These are phyloP conservation scores for Crax fasciolata DNA, from an alignment of 2,797 vertebrate species.

Conservation along the genomic window DNA sequence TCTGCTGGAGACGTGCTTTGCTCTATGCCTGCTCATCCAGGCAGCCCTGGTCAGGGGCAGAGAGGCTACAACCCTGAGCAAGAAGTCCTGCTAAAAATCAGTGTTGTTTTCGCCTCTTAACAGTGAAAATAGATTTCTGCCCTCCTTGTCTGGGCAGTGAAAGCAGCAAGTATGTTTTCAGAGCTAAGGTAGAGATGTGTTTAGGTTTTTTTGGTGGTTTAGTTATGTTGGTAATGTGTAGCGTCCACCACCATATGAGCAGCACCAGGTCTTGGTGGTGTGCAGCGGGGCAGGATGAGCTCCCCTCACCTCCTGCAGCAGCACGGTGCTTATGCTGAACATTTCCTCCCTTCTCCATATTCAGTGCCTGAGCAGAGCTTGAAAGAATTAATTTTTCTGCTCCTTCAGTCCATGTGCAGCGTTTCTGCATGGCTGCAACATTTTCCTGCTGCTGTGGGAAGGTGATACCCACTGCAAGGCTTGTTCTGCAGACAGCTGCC, in stretches of 20 bases:
- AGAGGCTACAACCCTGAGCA: background rate
- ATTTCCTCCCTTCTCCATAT: background rate
- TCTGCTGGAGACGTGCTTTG: background rate
- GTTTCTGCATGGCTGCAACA: background rate
- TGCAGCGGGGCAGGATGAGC: background rate
- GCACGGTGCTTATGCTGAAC: no score
- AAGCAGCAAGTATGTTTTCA: background rate
- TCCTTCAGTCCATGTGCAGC: background rate
- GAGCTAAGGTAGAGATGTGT: background rate
- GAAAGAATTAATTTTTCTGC: background rate
- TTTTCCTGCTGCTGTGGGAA: background rate
- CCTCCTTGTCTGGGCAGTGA: background rate
- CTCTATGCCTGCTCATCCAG: background rate
- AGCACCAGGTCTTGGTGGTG: background rate
- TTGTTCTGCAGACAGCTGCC: background rate
- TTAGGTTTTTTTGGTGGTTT: background rate
- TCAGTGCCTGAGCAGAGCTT: background rate
- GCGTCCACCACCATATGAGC: background rate
- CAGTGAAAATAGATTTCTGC: background rate
- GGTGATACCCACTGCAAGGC: background rate
- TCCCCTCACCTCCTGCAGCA: background rate
- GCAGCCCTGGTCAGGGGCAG: background rate
- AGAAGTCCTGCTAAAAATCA: constrained; percentile 26
- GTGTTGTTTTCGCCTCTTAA: background rate
- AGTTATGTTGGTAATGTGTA: background rate